Conservation (phyloP, 53 echinoderm and acorn worm species). For the Arbacia lixula region DNA sequence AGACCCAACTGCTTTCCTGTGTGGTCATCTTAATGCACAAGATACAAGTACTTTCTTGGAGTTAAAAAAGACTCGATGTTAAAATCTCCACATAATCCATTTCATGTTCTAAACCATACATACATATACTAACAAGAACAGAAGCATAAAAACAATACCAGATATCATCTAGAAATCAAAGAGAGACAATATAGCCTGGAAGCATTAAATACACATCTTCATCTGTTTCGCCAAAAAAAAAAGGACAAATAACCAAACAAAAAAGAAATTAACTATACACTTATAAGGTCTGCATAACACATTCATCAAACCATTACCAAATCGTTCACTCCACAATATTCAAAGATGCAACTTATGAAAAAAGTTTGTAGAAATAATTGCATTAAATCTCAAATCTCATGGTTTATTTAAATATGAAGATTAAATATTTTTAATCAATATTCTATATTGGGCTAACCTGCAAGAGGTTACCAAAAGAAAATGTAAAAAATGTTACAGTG, state of each 20-base stretch:
- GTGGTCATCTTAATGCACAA: background rate
- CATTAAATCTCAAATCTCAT: too few species aligned
- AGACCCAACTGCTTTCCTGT: background rate
- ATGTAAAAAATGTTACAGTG: too few species aligned
- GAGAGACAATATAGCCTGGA: background rate
- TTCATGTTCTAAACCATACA: conserved; percentile 11
- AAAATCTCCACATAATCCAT: conserved; percentile 21
- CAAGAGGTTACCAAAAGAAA: too few species aligned
- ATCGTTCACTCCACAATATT: background rate
- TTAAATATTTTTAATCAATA: too few species aligned
- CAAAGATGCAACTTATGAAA: background rate
- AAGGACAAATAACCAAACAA: conserved; percentile 33
- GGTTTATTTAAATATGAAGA: too few species aligned
- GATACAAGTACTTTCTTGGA: conserved; percentile 11
- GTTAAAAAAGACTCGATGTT: background rate
- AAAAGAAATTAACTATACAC: conserved; percentile 50
- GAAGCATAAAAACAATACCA: conserved; percentile 1
- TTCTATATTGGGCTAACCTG: too few species aligned
- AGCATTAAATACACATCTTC: conserved; percentile 35
- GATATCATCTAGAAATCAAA: conserved; percentile 11
- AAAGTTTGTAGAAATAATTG: too few species aligned
- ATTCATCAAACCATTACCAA: conserved; percentile 35
- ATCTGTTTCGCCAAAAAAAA: conserved; percentile 2
- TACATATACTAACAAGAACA: conserved; percentile 36
- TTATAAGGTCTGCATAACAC: conserved; percentile 57